Conservation (phyloP, 2,113 vertebrate species). For the Henicopernis longicauda region DNA sequence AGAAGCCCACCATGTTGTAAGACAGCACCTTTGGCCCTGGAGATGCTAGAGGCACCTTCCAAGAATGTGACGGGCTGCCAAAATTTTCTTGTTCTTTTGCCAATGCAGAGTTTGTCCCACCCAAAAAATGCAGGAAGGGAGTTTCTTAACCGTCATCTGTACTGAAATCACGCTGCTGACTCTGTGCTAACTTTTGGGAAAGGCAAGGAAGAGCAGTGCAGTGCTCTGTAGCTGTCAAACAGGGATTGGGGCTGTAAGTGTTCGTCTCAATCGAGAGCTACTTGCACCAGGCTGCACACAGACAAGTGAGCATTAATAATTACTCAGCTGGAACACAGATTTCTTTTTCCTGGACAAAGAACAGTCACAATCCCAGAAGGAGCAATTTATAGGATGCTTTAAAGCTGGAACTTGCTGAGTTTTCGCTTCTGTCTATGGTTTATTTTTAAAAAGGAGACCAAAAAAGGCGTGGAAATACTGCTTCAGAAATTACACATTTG, state of each 20-base stretch:
- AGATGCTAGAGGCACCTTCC: background rate
- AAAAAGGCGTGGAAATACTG: background rate
- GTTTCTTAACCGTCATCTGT: background rate
- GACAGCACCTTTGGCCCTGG: background rate
- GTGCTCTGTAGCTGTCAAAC: background rate
- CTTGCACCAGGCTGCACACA: background rate
- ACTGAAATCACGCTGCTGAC: background rate
- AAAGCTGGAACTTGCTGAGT: background rate
- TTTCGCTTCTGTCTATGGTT: slow-evolving; percentile 1
- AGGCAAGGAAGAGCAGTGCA: accelerated
- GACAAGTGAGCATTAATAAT: background rate
- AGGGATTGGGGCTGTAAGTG: background rate
- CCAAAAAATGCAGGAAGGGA: background rate
- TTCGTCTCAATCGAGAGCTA: background rate
- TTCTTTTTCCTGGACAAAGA: slow-evolving; percentile 24
- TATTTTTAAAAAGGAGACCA: background rate
- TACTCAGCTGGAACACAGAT: slow-evolving; percentile 1
- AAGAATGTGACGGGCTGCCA: background rate
- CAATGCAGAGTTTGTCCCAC: background rate
- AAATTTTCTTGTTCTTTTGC: background rate
- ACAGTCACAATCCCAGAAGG: background rate
- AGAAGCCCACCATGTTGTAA: background rate
- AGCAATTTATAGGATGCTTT: background rate
- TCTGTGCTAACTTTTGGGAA: background rate
- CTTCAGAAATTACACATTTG: background rate